Evolutionary conservation across 2,888 invertebrate genomes (phyloP).

Genomic region (Scelioninae gen. 1): DNA sequence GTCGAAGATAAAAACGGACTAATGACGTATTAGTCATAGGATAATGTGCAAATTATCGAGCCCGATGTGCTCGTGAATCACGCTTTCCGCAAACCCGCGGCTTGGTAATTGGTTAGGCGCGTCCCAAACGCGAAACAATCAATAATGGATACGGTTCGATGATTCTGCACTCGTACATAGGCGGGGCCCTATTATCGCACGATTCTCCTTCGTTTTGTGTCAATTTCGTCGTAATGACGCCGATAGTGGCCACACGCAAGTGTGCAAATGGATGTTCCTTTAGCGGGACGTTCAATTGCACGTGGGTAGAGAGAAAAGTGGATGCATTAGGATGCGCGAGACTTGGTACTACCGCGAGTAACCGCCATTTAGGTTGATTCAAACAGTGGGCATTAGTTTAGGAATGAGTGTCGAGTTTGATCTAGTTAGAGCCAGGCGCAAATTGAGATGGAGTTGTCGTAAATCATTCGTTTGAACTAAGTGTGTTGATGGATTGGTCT

Average conservation of each 20-base stretch:
- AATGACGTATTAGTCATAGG: constrained; percentile 70
- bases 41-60: constrained; percentile 68
- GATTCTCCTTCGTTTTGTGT: constrained; percentile 61
- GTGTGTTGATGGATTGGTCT: constrained; percentile 3
- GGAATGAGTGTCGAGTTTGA: constrained; percentile 1
- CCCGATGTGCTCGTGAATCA: constrained; percentile 60
- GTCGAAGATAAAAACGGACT: constrained; percentile 54
- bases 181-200: constrained; percentile 56
- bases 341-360: constrained; percentile 7
- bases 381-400: constrained; percentile 14
- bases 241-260: constrained; percentile 56
- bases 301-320: constrained; percentile 50
- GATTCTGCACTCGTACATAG: constrained; percentile 36
- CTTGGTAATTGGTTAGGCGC: constrained; percentile 61
- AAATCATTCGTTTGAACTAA: constrained; percentile 20
- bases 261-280: constrained; percentile 40
- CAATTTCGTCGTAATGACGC: constrained; percentile 67
- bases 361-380: constrained; percentile 16
- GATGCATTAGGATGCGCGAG: constrained; percentile 37
- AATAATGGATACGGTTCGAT: constrained; percentile 57
- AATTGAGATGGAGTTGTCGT: background rate
- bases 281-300: constrained; percentile 51
- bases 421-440: background rate
- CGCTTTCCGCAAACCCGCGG: constrained; percentile 64
- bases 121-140: constrained; percentile 63